Percentiles rank a stretch among this genome's conserved stretches.
Conservation (phyloP, 2,113 vertebrate species). For the Apus apus region DNA sequence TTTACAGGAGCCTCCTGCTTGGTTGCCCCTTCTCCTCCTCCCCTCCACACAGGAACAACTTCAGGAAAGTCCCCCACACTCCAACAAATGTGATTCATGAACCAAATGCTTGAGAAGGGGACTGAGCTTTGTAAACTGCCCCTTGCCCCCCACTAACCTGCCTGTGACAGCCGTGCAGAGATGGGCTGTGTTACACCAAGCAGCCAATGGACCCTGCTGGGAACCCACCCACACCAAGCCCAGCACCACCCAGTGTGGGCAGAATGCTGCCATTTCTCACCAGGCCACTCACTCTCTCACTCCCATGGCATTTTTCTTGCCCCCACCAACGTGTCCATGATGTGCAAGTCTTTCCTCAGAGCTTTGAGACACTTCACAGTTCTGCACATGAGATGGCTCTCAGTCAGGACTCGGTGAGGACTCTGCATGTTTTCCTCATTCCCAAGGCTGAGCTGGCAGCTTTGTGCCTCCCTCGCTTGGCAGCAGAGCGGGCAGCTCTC, state of each 20-base stretch:
- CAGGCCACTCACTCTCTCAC: accelerated
- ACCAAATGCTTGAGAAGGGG: neutral
- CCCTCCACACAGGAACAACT: neutral
- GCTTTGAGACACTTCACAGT: neutral
- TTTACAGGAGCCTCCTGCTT: neutral
- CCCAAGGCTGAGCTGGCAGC: conserved; percentile 15
- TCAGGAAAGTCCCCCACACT: neutral
- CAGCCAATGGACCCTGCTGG: neutral
- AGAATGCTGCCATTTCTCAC: neutral
- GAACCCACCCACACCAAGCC: accelerated
- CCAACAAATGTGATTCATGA: neutral
- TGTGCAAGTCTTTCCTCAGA: neutral
- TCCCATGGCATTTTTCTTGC: neutral
- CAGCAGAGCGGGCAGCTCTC: neutral
- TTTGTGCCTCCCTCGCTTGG: neutral
- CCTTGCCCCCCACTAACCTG: too few relatives aligned
- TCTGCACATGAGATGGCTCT: accelerated
- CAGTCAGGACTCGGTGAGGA: neutral
- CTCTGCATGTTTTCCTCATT: neutral
- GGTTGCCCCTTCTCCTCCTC: neutral
- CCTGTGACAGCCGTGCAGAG: neutral
- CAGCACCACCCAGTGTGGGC: neutral
- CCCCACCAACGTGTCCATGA: neutral
- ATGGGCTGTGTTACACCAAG: neutral
- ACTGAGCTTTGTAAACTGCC: neutral